Percentiles rank a stretch among this genome's conserved stretches.
These are phyloP conservation scores for Thunnus thynnus DNA, from an alignment of 2,113 vertebrate genomes.

Conservation along the genomic window DNA sequence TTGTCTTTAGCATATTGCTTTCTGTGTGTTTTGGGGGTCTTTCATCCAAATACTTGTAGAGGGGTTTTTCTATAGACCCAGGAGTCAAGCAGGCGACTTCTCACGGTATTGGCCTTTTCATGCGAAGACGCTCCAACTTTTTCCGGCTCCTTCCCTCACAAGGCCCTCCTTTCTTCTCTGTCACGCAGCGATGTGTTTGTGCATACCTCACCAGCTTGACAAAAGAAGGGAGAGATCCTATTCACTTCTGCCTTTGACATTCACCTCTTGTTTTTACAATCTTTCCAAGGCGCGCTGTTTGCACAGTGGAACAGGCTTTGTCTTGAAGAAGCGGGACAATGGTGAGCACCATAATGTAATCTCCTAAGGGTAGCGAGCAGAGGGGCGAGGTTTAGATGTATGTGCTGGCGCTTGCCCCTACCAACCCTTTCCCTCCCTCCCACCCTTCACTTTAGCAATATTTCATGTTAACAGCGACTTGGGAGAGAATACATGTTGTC, in stretches of 20 bases:
- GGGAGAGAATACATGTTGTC: constrained; percentile 71
- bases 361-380: constrained; percentile 66
- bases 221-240: constrained; percentile 77
- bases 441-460: constrained; percentile 59
- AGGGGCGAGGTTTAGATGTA: constrained; percentile 72
- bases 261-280: constrained; percentile 83
- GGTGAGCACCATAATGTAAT: constrained; percentile 76
- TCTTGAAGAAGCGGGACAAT: constrained; percentile 76
- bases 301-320: constrained; percentile 77
- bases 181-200: constrained; percentile 81
- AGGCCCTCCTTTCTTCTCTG: constrained; percentile 77
- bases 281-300: constrained; percentile 77
- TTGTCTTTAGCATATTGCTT: constrained; percentile 34
- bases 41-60: constrained; percentile 55
- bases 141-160: constrained; percentile 70
- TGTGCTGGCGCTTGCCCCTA: constrained; percentile 78
- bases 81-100: constrained; percentile 68
- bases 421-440: constrained; percentile 43
- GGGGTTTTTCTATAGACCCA: constrained; percentile 53
- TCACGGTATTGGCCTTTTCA: constrained; percentile 76
- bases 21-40: constrained; percentile 60
- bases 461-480: constrained; percentile 66
- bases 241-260: constrained; percentile 78
- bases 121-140: constrained; percentile 70
- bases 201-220: constrained; percentile 73